A percentile compares a stretch with the other conserved stretches of the same genome.
Conservation (phyloP, 1,140 invertebrate species). For the Dryas iulia region DNA sequence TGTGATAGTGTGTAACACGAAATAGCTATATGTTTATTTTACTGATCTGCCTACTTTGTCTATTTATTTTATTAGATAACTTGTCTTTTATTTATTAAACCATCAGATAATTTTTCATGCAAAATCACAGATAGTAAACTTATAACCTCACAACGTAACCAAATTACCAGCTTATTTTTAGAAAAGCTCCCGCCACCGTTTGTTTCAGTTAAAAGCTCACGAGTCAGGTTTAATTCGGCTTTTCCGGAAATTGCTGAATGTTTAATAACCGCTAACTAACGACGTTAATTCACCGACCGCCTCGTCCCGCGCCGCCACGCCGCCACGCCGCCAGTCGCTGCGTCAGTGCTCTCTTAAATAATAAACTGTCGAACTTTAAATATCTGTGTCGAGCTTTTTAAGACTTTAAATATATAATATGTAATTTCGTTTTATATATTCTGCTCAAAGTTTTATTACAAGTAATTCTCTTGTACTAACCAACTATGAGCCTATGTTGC, state of each 20-base stretch:
- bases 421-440: too few relatives aligned
- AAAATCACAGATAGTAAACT: too few relatives aligned
- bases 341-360: background rate
- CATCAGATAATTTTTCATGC: too few relatives aligned
- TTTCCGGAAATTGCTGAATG: background rate
- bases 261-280: slow-evolving; percentile 3
- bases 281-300: background rate
- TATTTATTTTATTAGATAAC: too few relatives aligned
- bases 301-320: background rate
- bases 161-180: background rate
- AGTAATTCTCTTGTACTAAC: too few relatives aligned
- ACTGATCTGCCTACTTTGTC: too few relatives aligned
- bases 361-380: background rate
- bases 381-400: background rate
- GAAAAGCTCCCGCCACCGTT: background rate
- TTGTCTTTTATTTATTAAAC: too few relatives aligned
- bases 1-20: too few relatives aligned
- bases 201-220: background rate
- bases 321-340: background rate
- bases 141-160: too few relatives aligned
- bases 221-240: background rate
- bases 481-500: too few relatives aligned
- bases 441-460: too few relatives aligned
- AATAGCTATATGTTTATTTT: too few relatives aligned
- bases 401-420: background rate